Evolutionary conservation across 2,888 invertebrate species (phyloP), one percentile per base, ranked within the genome.

Genomic region (Phlogophora meticulosa): DNA sequence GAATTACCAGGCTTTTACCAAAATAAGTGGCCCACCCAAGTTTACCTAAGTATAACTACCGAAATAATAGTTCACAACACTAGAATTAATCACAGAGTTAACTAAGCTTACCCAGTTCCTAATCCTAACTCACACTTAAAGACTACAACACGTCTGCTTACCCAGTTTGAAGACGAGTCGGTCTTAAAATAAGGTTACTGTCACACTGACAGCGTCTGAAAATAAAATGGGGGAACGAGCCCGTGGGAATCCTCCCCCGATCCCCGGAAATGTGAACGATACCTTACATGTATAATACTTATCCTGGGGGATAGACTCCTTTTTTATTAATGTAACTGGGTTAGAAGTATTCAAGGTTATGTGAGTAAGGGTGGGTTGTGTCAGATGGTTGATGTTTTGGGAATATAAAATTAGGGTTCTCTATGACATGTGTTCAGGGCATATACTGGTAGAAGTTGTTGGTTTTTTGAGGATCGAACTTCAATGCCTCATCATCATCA

Each of bases 321-420:
- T 69, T 63, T 72, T 59, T 82, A 82, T 76, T 81, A 72, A 68
- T 76, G 70, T 58, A 76, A 66, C 40, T 59, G 43, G 34, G 55
- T 63, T 55, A 13, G 17, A 56, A 64, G 51, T 60, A 68, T 59
- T 55, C 45, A 64, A 49, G 56, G 24, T 59, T 38, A 72, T 28
- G 7, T 2, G 9, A 4, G n/a, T 34, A 38, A 45, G 10, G 40
- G 10, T 34, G 36, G 32, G 13, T 32, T 48, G 28, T 63, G 52
- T 15, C 40, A 20, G 28, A 4, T 17, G 11, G 34, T 46, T 15
- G 1, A 11, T 46, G 20, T 24, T 34, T 61, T 20, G 3, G 24
- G 24, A 20, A 24, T 40, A 48, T 7, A 1, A 46, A 20, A 70
- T 34, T 66, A n/a, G 15, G 10, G 13, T 5, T n/a, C 20, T 28